These are phyloP conservation scores for Drosophila ambigua DNA, from an alignment of 1,140 invertebrate species.

Conservation along the genomic window DNA sequence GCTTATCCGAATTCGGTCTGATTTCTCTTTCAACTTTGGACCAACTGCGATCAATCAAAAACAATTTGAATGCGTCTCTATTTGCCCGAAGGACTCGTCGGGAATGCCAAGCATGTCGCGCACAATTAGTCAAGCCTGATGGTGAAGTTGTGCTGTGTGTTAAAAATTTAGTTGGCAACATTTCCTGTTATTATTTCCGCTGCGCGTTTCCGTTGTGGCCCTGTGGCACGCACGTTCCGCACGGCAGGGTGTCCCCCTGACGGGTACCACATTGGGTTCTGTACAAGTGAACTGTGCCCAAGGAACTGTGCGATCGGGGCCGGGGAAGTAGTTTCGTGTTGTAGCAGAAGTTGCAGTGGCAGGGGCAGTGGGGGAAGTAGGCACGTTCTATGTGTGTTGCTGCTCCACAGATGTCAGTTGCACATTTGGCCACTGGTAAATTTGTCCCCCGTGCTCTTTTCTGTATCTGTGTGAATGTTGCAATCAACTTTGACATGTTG, in stretches of 20 bases:
- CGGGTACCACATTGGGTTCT: neutral
- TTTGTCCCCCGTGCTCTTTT: slow-evolving; percentile 5
- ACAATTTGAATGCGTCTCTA: slow-evolving; percentile 41
- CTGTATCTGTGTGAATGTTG: slow-evolving; percentile 46
- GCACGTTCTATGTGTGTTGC: slow-evolving; percentile 39
- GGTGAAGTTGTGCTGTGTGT: slow-evolving; percentile 46
- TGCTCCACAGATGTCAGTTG: slow-evolving; percentile 38
- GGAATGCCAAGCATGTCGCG: slow-evolving; percentile 46
- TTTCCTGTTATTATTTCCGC: slow-evolving; percentile 79
- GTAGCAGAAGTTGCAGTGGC: slow-evolving; percentile 1
- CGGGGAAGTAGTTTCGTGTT: neutral
- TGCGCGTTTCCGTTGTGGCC: slow-evolving; percentile 61
- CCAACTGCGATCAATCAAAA: slow-evolving; percentile 45
- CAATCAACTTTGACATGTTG: slow-evolving; percentile 72
- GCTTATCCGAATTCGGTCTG: neutral
- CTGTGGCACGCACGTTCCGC: slow-evolving; percentile 61
- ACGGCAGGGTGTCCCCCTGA: neutral
- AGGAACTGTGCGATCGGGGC: neutral
- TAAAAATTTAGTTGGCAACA: slow-evolving; percentile 73
- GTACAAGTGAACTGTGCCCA: slow-evolving; percentile 5
- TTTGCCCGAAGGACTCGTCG: slow-evolving; percentile 41
- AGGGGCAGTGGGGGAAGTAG: slow-evolving; percentile 17
- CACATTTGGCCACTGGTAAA: slow-evolving; percentile 43
- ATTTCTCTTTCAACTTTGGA: slow-evolving; percentile 32
- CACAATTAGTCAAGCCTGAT: slow-evolving; percentile 62